Conservation (phyloP, 1,140 invertebrate genomes). For the Helicoverpa armigera region DNA sequence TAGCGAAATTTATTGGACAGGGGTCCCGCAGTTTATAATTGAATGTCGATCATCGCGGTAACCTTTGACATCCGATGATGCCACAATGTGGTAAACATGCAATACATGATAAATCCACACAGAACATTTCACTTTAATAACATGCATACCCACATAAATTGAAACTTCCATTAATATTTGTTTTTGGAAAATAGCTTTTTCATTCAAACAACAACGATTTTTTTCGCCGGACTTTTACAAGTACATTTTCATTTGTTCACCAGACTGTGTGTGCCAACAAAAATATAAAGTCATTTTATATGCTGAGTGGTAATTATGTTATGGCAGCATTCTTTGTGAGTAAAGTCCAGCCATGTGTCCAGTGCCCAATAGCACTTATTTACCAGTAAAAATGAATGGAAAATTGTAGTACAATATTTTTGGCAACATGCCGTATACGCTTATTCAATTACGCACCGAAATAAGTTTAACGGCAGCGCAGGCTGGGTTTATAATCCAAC, state of each 20-base stretch:
- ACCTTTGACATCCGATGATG: slow-evolving; percentile 6
- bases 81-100: slow-evolving; percentile 19
- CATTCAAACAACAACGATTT: slow-evolving; percentile 1
- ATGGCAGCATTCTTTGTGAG: slow-evolving; percentile 3
- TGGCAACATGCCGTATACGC: slow-evolving; percentile 7
- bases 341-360: slow-evolving; percentile 13
- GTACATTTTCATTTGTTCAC: slow-evolving; percentile 35
- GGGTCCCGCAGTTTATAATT: slow-evolving; percentile 15
- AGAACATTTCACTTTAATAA: slow-evolving; percentile 18
- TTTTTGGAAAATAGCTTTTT: background rate
- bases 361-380: slow-evolving; percentile 2
- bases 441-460: slow-evolving; percentile 46
- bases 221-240: background rate
- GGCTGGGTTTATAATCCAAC: slow-evolving; percentile 38
- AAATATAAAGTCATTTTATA: slow-evolving; percentile 13
- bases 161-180: slow-evolving; percentile 1
- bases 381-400: background rate
- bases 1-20: slow-evolving; percentile 22
- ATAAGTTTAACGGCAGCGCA: slow-evolving; percentile 45
- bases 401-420: slow-evolving; percentile 20
- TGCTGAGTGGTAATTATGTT: slow-evolving; percentile 18
- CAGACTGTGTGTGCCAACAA: slow-evolving; percentile 30
- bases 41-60: slow-evolving; percentile 35
- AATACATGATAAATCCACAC: slow-evolving; percentile 25
- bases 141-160: background rate